Conservation (phyloP, 2,888 invertebrate species). For the Mythimna lalbum region DNA sequence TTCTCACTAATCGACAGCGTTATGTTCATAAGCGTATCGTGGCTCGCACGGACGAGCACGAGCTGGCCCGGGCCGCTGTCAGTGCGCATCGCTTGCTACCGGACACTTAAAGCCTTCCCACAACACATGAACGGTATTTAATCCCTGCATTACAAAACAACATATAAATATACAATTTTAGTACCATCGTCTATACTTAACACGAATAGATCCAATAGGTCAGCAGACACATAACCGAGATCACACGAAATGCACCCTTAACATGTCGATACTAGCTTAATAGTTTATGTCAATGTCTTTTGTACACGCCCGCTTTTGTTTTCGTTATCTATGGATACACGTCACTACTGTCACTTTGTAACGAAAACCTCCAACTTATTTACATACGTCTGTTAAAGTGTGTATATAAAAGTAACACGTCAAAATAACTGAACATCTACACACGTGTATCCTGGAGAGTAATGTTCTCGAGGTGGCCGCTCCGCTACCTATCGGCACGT, state of each 20-base stretch:
- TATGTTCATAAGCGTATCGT: conserved; percentile 67
- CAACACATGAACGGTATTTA: conserved; percentile 69
- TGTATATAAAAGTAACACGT: conserved; percentile 51
- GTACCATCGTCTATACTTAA: conserved; percentile 66
- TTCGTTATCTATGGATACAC: conserved; percentile 46
- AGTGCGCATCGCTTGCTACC: conserved; percentile 45
- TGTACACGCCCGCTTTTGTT: conserved; percentile 33
- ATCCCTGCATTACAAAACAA: conserved; percentile 73
- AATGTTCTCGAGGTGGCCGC: conserved; percentile 20
- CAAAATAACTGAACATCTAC: conserved; percentile 45
- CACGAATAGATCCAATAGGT: conserved; percentile 56
- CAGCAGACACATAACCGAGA: conserved; percentile 58
- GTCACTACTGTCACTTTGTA: conserved; percentile 31
- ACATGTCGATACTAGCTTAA: conserved; percentile 52
- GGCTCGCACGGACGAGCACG: conserved; percentile 24
- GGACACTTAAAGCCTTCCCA: conserved; percentile 73
- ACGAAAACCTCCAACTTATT: conserved; percentile 36
- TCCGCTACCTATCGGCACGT: conserved; percentile 10
- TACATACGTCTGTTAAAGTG: conserved; percentile 35
- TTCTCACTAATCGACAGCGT: conserved; percentile 64
- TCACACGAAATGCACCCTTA: conserved; percentile 65
- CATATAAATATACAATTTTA: conserved; percentile 66
- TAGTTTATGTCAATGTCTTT: conserved; percentile 51
- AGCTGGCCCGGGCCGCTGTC: conserved; percentile 23
- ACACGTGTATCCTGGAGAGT: conserved; percentile 44